Evolutionary conservation across 1,140 invertebrate species (phyloP), one percentile per base, ranked within the genome.

Genomic region (Parapsyche elsis): DNA sequence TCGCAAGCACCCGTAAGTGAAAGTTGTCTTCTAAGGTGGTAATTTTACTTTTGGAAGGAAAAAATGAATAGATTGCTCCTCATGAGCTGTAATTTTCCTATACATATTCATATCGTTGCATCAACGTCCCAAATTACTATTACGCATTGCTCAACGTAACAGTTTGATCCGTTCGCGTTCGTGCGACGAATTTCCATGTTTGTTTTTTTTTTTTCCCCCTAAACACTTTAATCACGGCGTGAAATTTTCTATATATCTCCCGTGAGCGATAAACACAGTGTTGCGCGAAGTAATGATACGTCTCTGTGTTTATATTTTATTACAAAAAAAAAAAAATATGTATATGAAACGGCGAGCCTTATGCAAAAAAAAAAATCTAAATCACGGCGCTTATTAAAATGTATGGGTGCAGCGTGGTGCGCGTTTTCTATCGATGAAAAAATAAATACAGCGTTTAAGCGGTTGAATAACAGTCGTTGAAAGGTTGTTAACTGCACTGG

Each of bases 391-490:
- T 19, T 67, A 26, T 67, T 26, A 26, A 53, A 53, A 53, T 16
- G 49, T 53, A 53, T 53, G 49, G 10, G 10, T 53, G 49, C 49
- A 53, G 16, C 49, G 16, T 10, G 10, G 49, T 38, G 49, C n/a
- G n/a, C n/a, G 10, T 53, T 53, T 53, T 53, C 49, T 53, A 53
- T 53, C 49, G 49, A 16, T 26, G 23, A 67, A 67, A 67, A 73
- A 73, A 73, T 21, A 46, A 73, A 73, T 71, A 71, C 19, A 38
- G 26, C 67, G 21, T 9, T 46, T 73, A 46, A 49, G n/a, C 12
- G 73, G 0, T 57, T 75, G 23, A 57, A 75, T 53, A 57, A 75
- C 45, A 75, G 49, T 75, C 24, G 73, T 75, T 64, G 21, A 77
- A 44, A 46, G 75, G 46, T 64, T 57, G 46, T 49, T 67, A 64